Conservation (phyloP, 2,888 invertebrate genomes). For the Drosophila paucipuncta region DNA sequence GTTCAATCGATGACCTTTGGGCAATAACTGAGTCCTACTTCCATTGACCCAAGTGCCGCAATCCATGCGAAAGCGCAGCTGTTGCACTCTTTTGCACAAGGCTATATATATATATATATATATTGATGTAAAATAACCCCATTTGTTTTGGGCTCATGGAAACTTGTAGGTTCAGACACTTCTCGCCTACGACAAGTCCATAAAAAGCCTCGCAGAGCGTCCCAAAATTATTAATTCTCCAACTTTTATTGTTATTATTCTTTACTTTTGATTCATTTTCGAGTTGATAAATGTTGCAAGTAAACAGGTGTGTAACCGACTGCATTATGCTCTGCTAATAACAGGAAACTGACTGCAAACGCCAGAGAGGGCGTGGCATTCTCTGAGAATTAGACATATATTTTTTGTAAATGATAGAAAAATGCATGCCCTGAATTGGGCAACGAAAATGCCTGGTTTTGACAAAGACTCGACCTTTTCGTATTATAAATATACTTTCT, state of each 20-base stretch:
- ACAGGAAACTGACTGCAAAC: not conserved
- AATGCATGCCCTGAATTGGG: not conserved
- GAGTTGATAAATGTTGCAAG: constrained; percentile 4
- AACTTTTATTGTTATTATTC: not conserved
- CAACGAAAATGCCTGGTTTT: not conserved
- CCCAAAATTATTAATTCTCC: constrained; percentile 22
- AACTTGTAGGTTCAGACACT: constrained; percentile 30
- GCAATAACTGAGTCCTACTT: too few relatives aligned
- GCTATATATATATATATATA: not conserved
- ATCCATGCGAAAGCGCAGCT: not conserved
- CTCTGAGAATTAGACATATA: not conserved
- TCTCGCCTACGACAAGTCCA: constrained; percentile 36
- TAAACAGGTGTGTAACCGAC: not conserved
- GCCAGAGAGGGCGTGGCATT: too few relatives aligned
- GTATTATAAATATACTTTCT: not conserved
- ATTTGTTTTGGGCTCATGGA: not conserved
- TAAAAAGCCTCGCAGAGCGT: constrained; percentile 70
- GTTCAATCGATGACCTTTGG: not conserved
- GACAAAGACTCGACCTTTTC: not conserved
- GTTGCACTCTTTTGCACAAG: not conserved
- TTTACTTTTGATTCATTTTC: not conserved
- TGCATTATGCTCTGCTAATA: not conserved
- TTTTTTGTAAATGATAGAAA: not conserved
- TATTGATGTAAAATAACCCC: not conserved
- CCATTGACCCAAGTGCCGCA: not conserved